phyloP scores from a whole-genome alignment of 2,888 invertebrate genomes.

The Eristalis tenax region DNA sequence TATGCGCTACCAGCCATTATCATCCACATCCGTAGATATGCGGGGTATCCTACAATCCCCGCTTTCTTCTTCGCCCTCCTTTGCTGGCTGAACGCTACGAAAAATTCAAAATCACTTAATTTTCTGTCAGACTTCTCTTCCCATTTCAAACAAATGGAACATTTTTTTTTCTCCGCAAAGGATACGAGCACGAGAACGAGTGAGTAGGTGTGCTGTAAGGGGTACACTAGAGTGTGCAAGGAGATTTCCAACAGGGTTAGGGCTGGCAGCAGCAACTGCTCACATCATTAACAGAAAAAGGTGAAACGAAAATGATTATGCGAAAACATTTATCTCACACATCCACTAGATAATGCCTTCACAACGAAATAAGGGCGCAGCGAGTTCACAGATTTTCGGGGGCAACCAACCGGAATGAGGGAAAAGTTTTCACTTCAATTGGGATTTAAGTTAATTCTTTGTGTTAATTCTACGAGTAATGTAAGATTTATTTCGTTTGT shows the following conservation, averaged over 20 bases:
- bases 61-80: not conserved
- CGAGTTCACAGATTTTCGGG: slow-evolving; percentile 49
- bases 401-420: slow-evolving; percentile 44
- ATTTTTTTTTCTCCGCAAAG: slow-evolving; percentile 29
- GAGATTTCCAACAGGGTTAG: slow-evolving; percentile 11
- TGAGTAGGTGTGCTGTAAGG: not conserved
- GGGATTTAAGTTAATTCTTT: slow-evolving; percentile 59
- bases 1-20: slow-evolving; percentile 43
- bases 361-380: slow-evolving; percentile 19
- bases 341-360: slow-evolving; percentile 46
- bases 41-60: not conserved
- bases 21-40: slow-evolving; percentile 44
- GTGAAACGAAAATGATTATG: slow-evolving; percentile 70
- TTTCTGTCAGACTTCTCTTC: slow-evolving; percentile 62
- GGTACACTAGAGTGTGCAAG: not conserved
- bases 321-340: slow-evolving; percentile 70
- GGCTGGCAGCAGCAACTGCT: slow-evolving; percentile 32
- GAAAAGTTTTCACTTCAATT: slow-evolving; percentile 64
- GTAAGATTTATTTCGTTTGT: slow-evolving; percentile 55
- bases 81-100: not conserved
- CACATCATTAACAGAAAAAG: slow-evolving; percentile 67
- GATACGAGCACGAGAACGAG: slow-evolving; percentile 21
- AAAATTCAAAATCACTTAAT: slow-evolving; percentile 72
- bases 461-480: slow-evolving; percentile 43
- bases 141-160: slow-evolving; percentile 64